Base-by-base conservation (phyloP, 1,140 invertebrate species). In the Hestina assimilis region DNA sequence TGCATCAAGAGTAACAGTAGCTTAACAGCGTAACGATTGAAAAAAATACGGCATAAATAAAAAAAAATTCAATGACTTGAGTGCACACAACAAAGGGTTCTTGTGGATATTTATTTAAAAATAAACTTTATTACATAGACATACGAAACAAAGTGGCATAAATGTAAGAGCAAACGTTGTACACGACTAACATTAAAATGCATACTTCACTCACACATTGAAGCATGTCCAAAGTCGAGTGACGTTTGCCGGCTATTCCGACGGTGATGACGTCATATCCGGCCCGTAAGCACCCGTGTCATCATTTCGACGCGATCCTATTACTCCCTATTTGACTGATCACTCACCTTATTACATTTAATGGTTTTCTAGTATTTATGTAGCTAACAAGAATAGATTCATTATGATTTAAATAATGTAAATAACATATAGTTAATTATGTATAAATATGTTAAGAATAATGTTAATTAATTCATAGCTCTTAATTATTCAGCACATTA, bases 221-320 rank as follows among this genome's bases (percentile, higher is more conserved):
- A 50, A 47, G 21, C n/a, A 21, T 20, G 21, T 15, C 33, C 31
- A 33, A 50, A 50, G 31, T 50, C 24, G 8, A 47, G 33, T 59
- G 62, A 56, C 62, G 52, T 59, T 55, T 28, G 29, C 50, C 56
- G 47, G 43, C 29, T 63, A 63, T 63, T 53, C 38, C 41, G 38
- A 60, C 53, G 48, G 31, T 47, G 51, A 63, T 63, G 65, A 67
- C 65, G 65, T 67, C 60, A 63, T 58, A 56, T 67, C 64, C 64
- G 64, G 56, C 19, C 41, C 31, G 29, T 43, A 38, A 53, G 40
- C 40, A 52, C 48, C 35, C 54, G 20, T 45, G 56, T 51, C 56
- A 21, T 45, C 28, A 33, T 28, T 47, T 26, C 45, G 47, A 43
- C 28, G 24, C 50, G 23, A 20, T 20, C 23, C 38, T 29, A 53